Conservation (phyloP, 92 coral and sea anemone species). For the Zoanthus solanderi region DNA sequence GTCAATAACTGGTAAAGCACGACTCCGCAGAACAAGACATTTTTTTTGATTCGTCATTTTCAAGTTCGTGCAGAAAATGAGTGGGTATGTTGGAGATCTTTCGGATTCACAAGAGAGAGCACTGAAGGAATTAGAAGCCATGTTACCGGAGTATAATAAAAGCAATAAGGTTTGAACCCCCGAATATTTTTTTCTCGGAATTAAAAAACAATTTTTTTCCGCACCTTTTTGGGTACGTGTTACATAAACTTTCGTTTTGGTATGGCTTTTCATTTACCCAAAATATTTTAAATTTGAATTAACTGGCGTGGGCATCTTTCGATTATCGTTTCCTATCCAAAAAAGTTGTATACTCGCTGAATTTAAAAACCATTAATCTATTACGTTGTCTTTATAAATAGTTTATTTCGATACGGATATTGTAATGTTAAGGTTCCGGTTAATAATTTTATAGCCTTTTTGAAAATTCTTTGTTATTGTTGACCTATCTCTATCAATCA, state of each 20-base stretch:
- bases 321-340: neutral
- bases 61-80: slow-evolving; percentile 46
- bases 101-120: slow-evolving; percentile 76
- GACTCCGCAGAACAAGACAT: neutral
- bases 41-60: neutral
- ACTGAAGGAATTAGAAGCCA: slow-evolving; percentile 70
- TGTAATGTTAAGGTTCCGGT: slow-evolving; percentile 4
- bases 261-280: neutral
- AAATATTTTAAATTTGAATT: neutral
- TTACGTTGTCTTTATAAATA: slow-evolving; percentile 43
- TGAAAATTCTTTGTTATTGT: neutral
- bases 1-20: neutral
- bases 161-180: slow-evolving; percentile 84
- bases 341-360: neutral
- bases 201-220: neutral
- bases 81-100: slow-evolving; percentile 74
- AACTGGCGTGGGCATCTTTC: neutral
- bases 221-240: neutral
- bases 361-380: neutral
- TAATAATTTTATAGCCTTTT: neutral
- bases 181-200: neutral
- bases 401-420: slow-evolving; percentile 13
- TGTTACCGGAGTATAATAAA: slow-evolving; percentile 70
- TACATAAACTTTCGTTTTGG: neutral
- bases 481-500: neutral